phyloP scores from a whole-genome alignment of 2,113 vertebrate genomes.

The Natator depressus region DNA sequence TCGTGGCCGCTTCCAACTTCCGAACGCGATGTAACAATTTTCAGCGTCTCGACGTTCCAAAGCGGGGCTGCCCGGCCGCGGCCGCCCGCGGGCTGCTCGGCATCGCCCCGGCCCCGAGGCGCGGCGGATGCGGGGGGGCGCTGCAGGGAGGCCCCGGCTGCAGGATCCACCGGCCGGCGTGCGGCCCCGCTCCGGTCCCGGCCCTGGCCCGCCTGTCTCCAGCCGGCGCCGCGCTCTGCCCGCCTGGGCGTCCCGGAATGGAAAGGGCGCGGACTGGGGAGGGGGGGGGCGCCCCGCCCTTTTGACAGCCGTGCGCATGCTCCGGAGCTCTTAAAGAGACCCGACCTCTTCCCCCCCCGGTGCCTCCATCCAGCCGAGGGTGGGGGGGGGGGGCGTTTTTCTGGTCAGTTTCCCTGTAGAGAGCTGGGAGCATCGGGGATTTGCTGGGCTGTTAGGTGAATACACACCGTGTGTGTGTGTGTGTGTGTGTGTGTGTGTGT shows the following conservation, averaged over 20 bases:
- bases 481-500: not conserved
- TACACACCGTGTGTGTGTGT: not conserved
- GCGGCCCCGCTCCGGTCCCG: too few species aligned
- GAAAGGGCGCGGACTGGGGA: not conserved
- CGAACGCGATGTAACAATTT: not conserved
- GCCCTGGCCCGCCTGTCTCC: too few species aligned
- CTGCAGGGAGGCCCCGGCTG: not conserved
- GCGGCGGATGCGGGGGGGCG: not conserved
- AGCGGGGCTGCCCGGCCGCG: not conserved
- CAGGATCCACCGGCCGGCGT: not conserved
- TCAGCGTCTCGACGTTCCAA: not conserved
- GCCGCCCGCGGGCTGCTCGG: not conserved
- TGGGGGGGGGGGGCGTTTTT: too few species aligned
- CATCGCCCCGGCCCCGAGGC: not conserved
- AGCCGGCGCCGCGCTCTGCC: not conserved
- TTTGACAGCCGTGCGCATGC: not conserved
- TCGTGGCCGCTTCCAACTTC: not conserved
- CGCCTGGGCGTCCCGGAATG: not conserved
- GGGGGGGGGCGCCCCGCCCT: not conserved
- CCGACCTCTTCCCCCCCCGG: not conserved
- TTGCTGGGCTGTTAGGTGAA: not conserved
- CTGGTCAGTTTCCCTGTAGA: not conserved
- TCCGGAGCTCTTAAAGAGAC: not conserved
- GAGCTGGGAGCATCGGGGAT: too few species aligned
- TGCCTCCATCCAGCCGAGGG: too few species aligned